These are phyloP conservation scores for Petrocephalus schoutedeni DNA, from an alignment of 2,797 vertebrate genomes.

Conservation along the genomic window DNA sequence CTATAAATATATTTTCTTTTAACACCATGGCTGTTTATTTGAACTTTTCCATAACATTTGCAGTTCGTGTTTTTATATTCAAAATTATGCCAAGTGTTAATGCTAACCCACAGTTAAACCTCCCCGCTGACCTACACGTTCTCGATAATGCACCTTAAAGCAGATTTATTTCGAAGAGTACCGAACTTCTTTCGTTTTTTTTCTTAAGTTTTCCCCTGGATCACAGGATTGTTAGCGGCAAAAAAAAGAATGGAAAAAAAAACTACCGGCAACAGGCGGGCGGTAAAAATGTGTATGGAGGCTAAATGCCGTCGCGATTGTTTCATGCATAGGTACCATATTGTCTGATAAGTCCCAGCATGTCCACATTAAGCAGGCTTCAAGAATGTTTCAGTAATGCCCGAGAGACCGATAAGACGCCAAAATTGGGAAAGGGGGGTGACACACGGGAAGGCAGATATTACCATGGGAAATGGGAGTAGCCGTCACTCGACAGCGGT, in stretches of 20 bases:
- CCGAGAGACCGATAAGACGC: background rate
- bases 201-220: background rate
- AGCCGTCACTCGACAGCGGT: constrained; percentile 57
- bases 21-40: background rate
- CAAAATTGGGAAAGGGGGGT: constrained; percentile 48
- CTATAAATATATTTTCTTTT: background rate
- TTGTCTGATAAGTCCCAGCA: constrained; percentile 65
- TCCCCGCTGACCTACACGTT: background rate
- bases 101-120: too few relatives aligned
- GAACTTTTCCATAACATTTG: background rate
- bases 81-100: background rate
- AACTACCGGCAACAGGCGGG: background rate
- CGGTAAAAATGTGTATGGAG: background rate
- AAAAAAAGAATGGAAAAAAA: background rate
- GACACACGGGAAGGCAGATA: constrained; percentile 74
- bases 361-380: constrained; percentile 41
- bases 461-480: constrained; percentile 78
- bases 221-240: background rate
- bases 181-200: background rate
- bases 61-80: background rate
- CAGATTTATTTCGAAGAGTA: constrained; percentile 25
- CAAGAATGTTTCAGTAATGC: background rate
- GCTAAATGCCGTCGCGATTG: background rate
- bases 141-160: background rate
- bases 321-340: constrained; percentile 63